Evolutionary conservation across 2,113 vertebrate species (phyloP).

Genomic region (Protobothrops mucrosquamatus): DNA sequence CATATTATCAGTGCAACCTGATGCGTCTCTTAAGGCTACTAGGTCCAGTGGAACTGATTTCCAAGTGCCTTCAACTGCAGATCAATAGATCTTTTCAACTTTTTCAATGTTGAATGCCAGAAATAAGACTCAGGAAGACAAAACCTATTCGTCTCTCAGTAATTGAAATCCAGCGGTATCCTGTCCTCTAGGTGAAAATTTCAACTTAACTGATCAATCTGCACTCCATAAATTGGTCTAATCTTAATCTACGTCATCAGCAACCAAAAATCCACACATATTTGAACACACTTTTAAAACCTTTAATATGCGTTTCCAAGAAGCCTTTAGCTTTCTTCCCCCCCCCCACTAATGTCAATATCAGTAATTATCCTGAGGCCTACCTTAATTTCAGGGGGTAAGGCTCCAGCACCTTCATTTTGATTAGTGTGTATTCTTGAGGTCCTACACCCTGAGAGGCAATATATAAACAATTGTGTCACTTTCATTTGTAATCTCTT

Average conservation of each 20-base stretch:
- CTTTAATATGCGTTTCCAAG: background rate
- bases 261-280: background rate
- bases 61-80: background rate
- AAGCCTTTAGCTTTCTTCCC: background rate
- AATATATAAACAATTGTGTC: slow-evolving; percentile 34
- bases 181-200: background rate
- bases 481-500: background rate
- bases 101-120: background rate
- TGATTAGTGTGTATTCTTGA: slow-evolving; percentile 94
- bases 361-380: background rate
- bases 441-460: slow-evolving; percentile 88
- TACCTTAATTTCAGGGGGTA: slow-evolving; percentile 89
- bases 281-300: background rate
- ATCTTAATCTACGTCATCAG: background rate
- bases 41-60: background rate
- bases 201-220: background rate
- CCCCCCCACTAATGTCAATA: background rate
- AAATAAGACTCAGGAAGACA: background rate
- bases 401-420: slow-evolving; percentile 93
- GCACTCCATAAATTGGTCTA: background rate
- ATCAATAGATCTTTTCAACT: background rate
- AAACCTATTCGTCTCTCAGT: background rate
- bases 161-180: background rate
- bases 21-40: background rate
- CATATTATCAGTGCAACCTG: background rate